Percentiles rank a stretch among this genome's conserved stretches.
Conservation (phyloP, 2,797 vertebrate genomes). For the Phataginus tricuspis region DNA sequence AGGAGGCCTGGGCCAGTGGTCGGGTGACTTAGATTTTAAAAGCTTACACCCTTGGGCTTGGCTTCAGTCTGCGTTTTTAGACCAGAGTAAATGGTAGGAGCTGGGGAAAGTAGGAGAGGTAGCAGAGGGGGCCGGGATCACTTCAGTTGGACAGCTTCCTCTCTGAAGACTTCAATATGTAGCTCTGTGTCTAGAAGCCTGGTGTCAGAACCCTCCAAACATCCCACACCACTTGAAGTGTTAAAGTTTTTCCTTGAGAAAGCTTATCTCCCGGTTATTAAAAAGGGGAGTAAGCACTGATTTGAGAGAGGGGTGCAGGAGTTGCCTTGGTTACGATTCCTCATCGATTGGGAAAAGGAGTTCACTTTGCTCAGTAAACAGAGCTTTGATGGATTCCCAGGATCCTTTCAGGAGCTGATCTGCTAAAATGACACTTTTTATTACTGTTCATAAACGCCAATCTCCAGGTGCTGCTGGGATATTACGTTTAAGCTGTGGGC, state of each 20-base stretch:
- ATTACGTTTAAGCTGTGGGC: constrained; percentile 99
- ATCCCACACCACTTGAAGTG: constrained; percentile 55
- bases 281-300: constrained; percentile 80
- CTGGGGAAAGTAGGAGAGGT: neutral
- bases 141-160: rapidly evolving
- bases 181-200: neutral
- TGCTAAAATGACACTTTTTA: constrained; percentile 99
- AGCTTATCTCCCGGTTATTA: constrained; percentile 77
- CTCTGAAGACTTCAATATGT: neutral
- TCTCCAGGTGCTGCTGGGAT: constrained; percentile 93
- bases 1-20: neutral
- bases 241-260: constrained; percentile 76
- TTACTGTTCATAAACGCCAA: constrained; percentile 99
- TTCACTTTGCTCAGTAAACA: constrained; percentile 91
- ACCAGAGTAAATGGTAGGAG: neutral
- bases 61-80: neutral
- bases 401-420: constrained; percentile 90
- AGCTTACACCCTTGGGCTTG: rapidly evolving
- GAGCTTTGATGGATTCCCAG: constrained; percentile 92
- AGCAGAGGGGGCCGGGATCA: neutral
- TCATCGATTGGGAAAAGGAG: constrained; percentile 90
- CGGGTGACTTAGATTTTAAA: rapidly evolving
- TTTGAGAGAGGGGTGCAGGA: constrained; percentile 80
- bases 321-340: constrained; percentile 85
- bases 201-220: neutral